Percentiles rank a stretch among this genome's conserved stretches.
These are phyloP conservation scores for Petrocephalus sullivani DNA, from an alignment of 2,797 vertebrate genomes.

Conservation along the genomic window DNA sequence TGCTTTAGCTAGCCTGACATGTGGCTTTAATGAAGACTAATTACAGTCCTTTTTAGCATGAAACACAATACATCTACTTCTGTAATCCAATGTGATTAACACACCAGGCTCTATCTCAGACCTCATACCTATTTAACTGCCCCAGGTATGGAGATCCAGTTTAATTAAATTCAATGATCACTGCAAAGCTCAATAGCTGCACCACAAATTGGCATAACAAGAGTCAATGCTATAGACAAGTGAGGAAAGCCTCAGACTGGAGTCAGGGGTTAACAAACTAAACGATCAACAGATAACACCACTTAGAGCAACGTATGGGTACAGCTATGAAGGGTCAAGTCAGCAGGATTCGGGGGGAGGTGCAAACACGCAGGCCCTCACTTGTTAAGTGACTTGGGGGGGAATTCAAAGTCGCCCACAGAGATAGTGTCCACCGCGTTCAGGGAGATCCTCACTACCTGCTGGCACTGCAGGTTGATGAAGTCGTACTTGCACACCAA, in stretches of 20 bases:
- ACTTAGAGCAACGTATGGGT: background rate
- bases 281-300: background rate
- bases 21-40: background rate
- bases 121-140: background rate
- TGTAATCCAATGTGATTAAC: background rate
- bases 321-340: background rate
- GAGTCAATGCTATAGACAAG: background rate
- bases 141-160: background rate
- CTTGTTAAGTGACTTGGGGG: slow-evolving; percentile 90
- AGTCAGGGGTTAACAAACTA: background rate
- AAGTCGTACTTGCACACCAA: slow-evolving; percentile 97
- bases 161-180: background rate
- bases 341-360: background rate
- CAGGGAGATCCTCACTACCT: slow-evolving; percentile 79
- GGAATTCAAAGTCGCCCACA: slow-evolving; percentile 84
- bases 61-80: background rate
- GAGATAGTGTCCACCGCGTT: slow-evolving; percentile 87
- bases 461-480: slow-evolving; percentile 87
- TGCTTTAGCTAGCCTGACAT: background rate
- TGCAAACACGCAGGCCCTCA: slow-evolving; percentile 46
- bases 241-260: background rate
- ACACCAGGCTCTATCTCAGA: background rate
- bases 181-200: background rate
- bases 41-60: background rate
- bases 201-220: background rate